Conservation (phyloP, 2,113 vertebrate genomes). For the Edolisoma coerulescens region DNA sequence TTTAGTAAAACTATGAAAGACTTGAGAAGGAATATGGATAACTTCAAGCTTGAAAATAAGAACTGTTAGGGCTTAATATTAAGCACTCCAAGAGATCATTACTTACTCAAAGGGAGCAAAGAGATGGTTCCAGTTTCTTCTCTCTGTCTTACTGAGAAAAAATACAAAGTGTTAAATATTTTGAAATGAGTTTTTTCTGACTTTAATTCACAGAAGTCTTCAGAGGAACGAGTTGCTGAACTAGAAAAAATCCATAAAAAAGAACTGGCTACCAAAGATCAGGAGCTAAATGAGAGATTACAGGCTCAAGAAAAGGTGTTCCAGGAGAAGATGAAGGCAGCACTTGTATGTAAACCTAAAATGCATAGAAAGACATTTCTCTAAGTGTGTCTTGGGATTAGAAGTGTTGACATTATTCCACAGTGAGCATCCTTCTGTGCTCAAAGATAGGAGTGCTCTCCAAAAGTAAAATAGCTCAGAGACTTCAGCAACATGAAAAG, state of each 20-base stretch:
- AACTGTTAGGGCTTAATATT: background rate
- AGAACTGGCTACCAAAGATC: slow-evolving; percentile 82
- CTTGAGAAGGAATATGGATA: background rate
- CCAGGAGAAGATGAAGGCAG: slow-evolving; percentile 76
- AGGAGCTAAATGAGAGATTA: slow-evolving; percentile 73
- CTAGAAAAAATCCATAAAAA: slow-evolving; percentile 81
- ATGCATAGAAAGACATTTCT: background rate
- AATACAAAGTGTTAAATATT: background rate
- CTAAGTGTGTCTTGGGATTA: background rate
- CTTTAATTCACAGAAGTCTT: slow-evolving; percentile 79
- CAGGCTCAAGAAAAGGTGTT: slow-evolving; percentile 62
- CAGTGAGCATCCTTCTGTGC: background rate
- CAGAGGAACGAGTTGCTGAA: slow-evolving; percentile 80
- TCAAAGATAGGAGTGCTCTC: background rate
- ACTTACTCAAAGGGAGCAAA: background rate
- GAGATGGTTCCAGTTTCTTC: background rate
- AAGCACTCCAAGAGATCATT: background rate
- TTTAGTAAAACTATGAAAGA: background rate
- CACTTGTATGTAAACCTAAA: slow-evolving; percentile 76
- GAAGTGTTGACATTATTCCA: background rate
- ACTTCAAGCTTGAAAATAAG: background rate
- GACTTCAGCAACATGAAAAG: background rate
- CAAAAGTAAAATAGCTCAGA: background rate
- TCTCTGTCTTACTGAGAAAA: background rate
- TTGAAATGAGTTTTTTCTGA: background rate